Base-by-base conservation (phyloP, 2,113 vertebrate species). In the Chauna torquata region DNA sequence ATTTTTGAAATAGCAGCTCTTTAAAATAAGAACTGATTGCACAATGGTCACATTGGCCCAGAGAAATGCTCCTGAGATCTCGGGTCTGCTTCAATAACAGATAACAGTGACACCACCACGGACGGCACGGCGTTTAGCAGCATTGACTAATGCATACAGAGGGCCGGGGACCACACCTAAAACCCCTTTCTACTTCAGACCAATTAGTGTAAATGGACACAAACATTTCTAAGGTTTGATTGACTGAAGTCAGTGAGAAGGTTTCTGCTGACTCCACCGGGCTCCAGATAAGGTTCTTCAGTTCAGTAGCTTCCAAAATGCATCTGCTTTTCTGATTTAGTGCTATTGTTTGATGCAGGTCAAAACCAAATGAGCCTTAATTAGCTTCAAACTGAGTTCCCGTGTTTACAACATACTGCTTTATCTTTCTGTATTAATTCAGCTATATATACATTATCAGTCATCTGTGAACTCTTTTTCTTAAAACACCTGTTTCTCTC, bases 391-490 rank as follows among this genome's bases (percentile, higher is more conserved):
- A 97, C 94, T 27, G 94, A 97, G 96, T 90, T 95, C 78, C 84
- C 6, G 16, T 95, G 96, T 97, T 96, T 94, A 32, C 90, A 83
- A 20, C 45, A 20, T 28, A 50, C 90, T 94, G 68, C 58, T 94
- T 76, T 78, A 11, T 86, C 76, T 91, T 72, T 64, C 64, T 88
- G 89, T 17, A 36, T 97, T 92, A 80, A 86, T 95, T 93, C 22
- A 34, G 88, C 84, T 78, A 1, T 66, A 1, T 66, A 58, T 59
- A 91, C 61, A 68, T 70, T 96, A 79, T 95, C 95, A 77, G 19
- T 42, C 88, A 97, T 94, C 96, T 97, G 95, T 92, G 96, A 97
- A 82, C 91, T 93, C 91, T 68, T 94, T 96, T 96, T 96, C 91
- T 96, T 88, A 68, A 95, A 96, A 86, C 68, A 90, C 84, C 91